A percentile compares a stretch with the other conserved stretches of the same genome.
These are phyloP conservation scores for Lepeophtheirus nordmannii DNA, from an alignment of 2,888 invertebrate species.

Conservation along the genomic window DNA sequence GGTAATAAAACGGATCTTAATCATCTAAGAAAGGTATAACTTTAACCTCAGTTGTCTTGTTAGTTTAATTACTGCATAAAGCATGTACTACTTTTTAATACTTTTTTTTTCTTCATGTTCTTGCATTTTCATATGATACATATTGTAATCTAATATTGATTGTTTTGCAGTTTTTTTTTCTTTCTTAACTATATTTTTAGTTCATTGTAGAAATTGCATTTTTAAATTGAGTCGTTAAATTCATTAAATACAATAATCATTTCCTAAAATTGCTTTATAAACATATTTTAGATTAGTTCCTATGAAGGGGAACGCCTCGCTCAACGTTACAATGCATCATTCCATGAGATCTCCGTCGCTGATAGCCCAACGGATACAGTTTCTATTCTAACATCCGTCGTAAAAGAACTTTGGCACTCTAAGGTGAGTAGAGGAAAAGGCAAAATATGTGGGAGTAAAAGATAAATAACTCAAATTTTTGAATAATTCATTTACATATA, in stretches of 20 bases:
- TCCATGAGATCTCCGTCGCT: slow-evolving; percentile 9
- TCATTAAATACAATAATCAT: not conserved
- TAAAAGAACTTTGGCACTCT: slow-evolving; percentile 4
- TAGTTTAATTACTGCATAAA: not conserved
- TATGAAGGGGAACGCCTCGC: not conserved
- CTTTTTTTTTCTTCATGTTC: too few species aligned
- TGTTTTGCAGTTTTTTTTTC: too few species aligned
- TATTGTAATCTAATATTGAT: not conserved
- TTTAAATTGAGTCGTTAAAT: slow-evolving; percentile 1
- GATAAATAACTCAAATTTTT: not conserved
- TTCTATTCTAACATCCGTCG: not conserved
- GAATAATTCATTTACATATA: too few species aligned
- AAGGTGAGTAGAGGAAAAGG: not conserved
- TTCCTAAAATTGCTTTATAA: too few species aligned
- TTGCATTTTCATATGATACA: not conserved
- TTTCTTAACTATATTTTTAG: too few species aligned
- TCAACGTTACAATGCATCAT: slow-evolving; percentile 4
- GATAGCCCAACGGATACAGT: not conserved
- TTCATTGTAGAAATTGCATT: not conserved
- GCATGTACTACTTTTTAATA: too few species aligned
- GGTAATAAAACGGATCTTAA: slow-evolving; percentile 8
- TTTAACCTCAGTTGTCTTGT: not conserved
- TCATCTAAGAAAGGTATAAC: not conserved
- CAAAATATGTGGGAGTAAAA: too few species aligned
- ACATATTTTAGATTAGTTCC: not conserved